phyloP scores from a whole-genome alignment of 2,113 vertebrate species.

The Thamnaconus septentrionalis region DNA sequence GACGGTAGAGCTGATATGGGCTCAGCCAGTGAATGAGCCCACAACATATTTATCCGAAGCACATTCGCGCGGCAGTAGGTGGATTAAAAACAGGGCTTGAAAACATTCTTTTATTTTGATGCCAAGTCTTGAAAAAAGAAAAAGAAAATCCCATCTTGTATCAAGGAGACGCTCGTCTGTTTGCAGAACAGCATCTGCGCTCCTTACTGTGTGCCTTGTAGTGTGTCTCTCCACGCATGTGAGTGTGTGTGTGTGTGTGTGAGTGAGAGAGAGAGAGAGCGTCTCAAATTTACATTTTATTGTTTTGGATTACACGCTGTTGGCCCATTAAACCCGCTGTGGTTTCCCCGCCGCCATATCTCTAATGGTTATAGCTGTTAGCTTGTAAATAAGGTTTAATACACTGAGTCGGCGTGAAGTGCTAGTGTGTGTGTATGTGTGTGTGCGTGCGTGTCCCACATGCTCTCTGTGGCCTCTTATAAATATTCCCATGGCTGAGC shows the following conservation, averaged over 20 bases:
- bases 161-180: constrained; percentile 53
- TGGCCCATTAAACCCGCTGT: constrained; percentile 62
- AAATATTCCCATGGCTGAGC: constrained; percentile 65
- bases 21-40: constrained; percentile 4
- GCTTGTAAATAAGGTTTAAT: constrained; percentile 71
- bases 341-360: constrained; percentile 44
- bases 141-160: constrained; percentile 28
- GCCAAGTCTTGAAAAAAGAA: constrained; percentile 58
- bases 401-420: constrained; percentile 51
- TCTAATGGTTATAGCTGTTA: constrained; percentile 58
- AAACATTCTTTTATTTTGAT: constrained; percentile 52
- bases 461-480: constrained; percentile 53
- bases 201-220: not conserved
- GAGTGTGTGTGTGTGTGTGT: no score
- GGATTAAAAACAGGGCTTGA: constrained; percentile 72
- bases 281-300: constrained; percentile 61
- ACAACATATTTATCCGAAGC: constrained; percentile 59
- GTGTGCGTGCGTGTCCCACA: constrained; percentile 13
- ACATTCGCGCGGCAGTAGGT: constrained; percentile 37
- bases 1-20: not conserved
- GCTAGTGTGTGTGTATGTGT: constrained; percentile 11
- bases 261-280: not conserved
- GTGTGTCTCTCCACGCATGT: no score
- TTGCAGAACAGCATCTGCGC: constrained; percentile 46
- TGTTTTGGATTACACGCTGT: constrained; percentile 59